Evolutionary conservation across 1,140 invertebrate species (phyloP).

Genomic region (Brachystomella parvula): DNA sequence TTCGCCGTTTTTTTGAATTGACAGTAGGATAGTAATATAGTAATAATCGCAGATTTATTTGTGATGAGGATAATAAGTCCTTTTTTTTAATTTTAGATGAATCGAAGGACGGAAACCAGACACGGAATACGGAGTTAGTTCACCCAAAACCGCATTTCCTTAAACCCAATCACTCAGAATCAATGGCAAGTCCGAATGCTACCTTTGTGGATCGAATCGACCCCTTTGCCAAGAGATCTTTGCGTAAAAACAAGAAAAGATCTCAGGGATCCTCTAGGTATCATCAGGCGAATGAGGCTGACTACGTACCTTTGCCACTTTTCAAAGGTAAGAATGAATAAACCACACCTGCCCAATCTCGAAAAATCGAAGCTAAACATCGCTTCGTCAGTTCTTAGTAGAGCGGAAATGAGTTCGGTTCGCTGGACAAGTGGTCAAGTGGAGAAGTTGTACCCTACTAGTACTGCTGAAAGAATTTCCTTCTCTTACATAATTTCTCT

Average conservation of each 20-base stretch:
- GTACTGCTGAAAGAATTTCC: no score
- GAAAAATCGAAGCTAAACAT: no score
- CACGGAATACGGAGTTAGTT: background rate
- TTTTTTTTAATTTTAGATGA: background rate
- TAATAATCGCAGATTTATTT: no score
- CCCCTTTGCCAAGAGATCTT: conserved; percentile 81
- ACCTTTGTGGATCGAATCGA: conserved; percentile 90
- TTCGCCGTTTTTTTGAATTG: no score
- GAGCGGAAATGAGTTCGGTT: no score
- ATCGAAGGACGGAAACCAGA: background rate
- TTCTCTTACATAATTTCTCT: no score
- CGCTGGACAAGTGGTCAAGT: no score
- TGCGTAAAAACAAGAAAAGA: conserved; percentile 88
- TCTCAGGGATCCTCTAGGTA: conserved; percentile 84
- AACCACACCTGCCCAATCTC: no score
- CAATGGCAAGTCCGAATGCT: conserved; percentile 34
- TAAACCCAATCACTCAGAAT: conserved; percentile 1
- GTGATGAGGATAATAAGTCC: background rate
- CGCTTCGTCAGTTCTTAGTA: no score
- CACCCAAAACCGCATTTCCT: background rate
- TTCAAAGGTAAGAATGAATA: conserved; percentile 63
- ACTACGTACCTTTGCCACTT: conserved; percentile 72
- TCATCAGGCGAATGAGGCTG: conserved; percentile 78
- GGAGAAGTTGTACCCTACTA: no score
- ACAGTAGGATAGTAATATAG: no score